A percentile compares a stretch with the other conserved stretches of the same genome.
Evolutionary conservation across 2,888 invertebrate genomes (phyloP).

Genomic region (Brenthis ino): DNA sequence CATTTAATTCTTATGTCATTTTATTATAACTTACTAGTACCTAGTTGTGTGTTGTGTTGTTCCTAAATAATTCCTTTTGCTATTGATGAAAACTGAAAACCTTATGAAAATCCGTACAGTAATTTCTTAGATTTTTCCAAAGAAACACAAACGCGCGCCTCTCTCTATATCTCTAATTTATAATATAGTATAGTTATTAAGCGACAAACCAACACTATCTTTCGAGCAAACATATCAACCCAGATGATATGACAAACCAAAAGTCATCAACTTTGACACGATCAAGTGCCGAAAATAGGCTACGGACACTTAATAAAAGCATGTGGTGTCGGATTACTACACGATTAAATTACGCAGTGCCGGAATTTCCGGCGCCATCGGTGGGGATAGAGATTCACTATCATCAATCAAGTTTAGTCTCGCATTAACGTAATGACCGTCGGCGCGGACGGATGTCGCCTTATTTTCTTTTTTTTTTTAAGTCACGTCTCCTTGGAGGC

Average conservation of each 20-base stretch:
- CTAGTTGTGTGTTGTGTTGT: too few relatives aligned
- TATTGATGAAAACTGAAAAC: too few relatives aligned
- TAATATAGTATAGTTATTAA: too few relatives aligned
- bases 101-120: too few relatives aligned
- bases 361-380: conserved; percentile 32
- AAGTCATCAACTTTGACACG: conserved; percentile 15
- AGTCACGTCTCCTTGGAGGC: conserved; percentile 50
- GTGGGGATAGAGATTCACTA: conserved; percentile 43
- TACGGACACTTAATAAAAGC: conserved; percentile 39
- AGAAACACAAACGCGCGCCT: too few relatives aligned
- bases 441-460: conserved; percentile 76
- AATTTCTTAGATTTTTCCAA: too few relatives aligned
- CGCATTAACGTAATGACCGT: conserved; percentile 81
- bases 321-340: conserved; percentile 39
- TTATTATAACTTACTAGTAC: too few relatives aligned
- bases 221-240: neutral
- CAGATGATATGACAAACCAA: conserved; percentile 2
- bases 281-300: conserved; percentile 17
- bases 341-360: conserved; percentile 40
- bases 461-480: conserved; percentile 72
- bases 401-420: conserved; percentile 82
- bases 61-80: too few relatives aligned
- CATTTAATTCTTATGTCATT: too few relatives aligned
- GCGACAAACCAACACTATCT: too few relatives aligned
- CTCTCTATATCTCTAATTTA: too few relatives aligned